These are phyloP conservation scores for Vulpes ferrilata DNA, from an alignment of 2,113 vertebrate species.

Conservation along the genomic window DNA sequence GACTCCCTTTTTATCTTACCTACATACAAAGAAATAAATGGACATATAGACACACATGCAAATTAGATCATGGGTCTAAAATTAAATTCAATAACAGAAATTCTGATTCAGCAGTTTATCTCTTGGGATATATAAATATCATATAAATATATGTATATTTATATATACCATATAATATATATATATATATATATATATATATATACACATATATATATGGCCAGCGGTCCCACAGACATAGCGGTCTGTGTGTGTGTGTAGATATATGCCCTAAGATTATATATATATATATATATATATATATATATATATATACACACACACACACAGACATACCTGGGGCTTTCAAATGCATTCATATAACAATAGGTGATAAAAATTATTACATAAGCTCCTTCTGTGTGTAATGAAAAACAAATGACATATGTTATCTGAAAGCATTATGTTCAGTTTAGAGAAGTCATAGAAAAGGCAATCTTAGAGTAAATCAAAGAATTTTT, in stretches of 20 bases:
- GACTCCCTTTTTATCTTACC: not conserved
- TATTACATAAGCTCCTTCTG: not conserved
- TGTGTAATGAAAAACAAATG: not conserved
- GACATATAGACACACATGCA: not conserved
- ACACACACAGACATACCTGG: not conserved
- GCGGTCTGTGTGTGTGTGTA: too few relatives aligned
- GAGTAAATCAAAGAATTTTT: not conserved
- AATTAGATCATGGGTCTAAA: not conserved
- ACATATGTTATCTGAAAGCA: not conserved
- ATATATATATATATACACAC: fast-evolving
- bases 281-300: too few relatives aligned
- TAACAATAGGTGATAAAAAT: not conserved
- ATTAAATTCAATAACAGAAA: not conserved
- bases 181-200: too few relatives aligned
- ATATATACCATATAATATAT: too few relatives aligned
- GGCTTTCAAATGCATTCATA: not conserved
- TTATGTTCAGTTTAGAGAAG: not conserved
- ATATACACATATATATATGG: too few relatives aligned
- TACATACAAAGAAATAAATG: not conserved
- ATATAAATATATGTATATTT: too few relatives aligned
- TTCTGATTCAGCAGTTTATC: not conserved
- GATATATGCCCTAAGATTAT: too few relatives aligned
- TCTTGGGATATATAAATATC: not conserved
- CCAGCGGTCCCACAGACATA: too few relatives aligned
- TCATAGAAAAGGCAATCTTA: not conserved